These are phyloP conservation scores for Nephila pilipes DNA, from an alignment of 1,140 invertebrate species.

Conservation along the genomic window DNA sequence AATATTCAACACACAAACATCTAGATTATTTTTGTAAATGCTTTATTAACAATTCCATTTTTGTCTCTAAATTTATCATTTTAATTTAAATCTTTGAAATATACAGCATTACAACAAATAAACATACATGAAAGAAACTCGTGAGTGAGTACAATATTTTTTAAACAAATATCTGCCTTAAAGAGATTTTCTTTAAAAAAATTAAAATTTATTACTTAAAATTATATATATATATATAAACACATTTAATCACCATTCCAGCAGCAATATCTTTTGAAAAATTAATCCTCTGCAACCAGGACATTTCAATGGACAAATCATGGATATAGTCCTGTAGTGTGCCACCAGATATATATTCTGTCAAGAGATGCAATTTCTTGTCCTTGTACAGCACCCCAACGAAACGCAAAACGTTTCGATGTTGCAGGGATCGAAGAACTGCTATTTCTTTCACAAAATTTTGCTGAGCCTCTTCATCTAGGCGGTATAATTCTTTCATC, in stretches of 20 bases:
- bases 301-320: conserved; percentile 86
- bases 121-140: conserved; percentile 1
- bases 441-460: conserved; percentile 97
- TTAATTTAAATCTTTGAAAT: neutral
- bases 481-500: conserved; percentile 94
- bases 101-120: neutral
- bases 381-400: conserved; percentile 97
- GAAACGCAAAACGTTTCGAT: conserved; percentile 94
- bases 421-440: conserved; percentile 91
- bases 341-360: conserved; percentile 94
- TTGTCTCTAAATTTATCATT: no score
- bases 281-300: conserved; percentile 90
- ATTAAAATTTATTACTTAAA: no score
- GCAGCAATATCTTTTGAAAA: conserved; percentile 94
- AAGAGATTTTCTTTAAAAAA: no score
- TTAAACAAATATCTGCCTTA: neutral
- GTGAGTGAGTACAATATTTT: no score
- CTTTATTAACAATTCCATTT: no score
- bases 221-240: no score
- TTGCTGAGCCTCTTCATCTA: conserved; percentile 95
- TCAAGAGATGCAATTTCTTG: conserved; percentile 93
- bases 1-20: neutral
- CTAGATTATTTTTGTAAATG: no score
- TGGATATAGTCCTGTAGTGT: conserved; percentile 93
- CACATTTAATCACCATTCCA: conserved; percentile 88